Evolutionary conservation across 2,888 invertebrate genomes (phyloP).

Genomic region (Diarsia brunnea): DNA sequence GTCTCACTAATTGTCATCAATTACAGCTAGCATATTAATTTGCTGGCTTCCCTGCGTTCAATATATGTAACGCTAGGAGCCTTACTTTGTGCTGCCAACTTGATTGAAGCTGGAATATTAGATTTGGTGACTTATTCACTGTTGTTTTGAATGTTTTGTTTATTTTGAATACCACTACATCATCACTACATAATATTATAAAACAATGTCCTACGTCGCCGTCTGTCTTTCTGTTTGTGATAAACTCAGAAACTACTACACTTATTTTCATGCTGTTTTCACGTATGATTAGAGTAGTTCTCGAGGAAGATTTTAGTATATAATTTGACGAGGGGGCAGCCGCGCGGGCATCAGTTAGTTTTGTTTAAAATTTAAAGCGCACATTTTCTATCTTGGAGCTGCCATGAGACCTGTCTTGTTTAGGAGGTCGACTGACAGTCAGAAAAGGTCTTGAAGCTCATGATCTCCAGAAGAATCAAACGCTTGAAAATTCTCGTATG

Average conservation of each 20-base stretch:
- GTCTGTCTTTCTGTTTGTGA: too few relatives aligned
- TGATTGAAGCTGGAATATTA: conserved; percentile 44
- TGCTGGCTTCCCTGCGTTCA: conserved; percentile 62
- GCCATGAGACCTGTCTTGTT: not conserved
- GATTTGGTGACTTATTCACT: conserved; percentile 22
- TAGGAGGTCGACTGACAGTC: not conserved
- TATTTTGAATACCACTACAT: too few relatives aligned
- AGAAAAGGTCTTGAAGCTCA: not conserved
- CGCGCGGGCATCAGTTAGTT: too few relatives aligned
- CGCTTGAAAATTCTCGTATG: not conserved
- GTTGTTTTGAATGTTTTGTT: not conserved
- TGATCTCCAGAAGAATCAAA: not conserved
- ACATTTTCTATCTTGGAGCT: not conserved
- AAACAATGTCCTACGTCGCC: too few relatives aligned
- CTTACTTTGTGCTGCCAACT: conserved; percentile 44
- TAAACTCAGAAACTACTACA: too few relatives aligned
- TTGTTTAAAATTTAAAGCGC: too few relatives aligned
- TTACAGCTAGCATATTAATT: conserved; percentile 74
- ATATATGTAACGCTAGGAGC: conserved; percentile 50
- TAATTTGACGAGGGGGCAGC: too few relatives aligned
- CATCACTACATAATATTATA: too few relatives aligned
- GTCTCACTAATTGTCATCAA: conserved; percentile 74
- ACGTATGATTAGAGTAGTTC: too few relatives aligned
- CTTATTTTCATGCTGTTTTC: too few relatives aligned
- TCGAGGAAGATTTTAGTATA: too few relatives aligned